phyloP scores from a whole-genome alignment of 2,113 vertebrate species.

The Calypte anna region DNA sequence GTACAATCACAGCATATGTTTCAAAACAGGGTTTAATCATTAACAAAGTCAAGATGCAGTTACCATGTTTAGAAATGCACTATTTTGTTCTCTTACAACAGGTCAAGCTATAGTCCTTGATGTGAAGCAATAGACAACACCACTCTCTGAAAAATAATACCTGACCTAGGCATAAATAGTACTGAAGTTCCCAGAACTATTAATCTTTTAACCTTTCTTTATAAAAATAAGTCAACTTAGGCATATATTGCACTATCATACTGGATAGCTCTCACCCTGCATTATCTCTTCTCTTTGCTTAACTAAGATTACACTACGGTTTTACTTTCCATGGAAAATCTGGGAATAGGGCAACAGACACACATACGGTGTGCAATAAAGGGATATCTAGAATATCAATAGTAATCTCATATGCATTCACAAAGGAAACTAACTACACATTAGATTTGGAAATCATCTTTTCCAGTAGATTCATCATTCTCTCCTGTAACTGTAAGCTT shows the following conservation, averaged over 20 bases:
- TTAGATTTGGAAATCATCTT: slow-evolving; percentile 87
- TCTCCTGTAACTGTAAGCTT: slow-evolving; percentile 93
- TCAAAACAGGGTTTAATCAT: slow-evolving; percentile 49
- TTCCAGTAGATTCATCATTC: slow-evolving; percentile 97
- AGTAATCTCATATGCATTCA: slow-evolving; percentile 57
- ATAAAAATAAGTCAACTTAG: slow-evolving; percentile 68
- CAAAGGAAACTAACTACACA: slow-evolving; percentile 71
- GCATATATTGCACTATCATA: slow-evolving; percentile 68
- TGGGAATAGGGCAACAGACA: slow-evolving; percentile 56
- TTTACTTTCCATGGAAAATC: slow-evolving; percentile 60
- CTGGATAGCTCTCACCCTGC: slow-evolving; percentile 24
- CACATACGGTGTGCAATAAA: slow-evolving; percentile 65
- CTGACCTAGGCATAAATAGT: slow-evolving; percentile 55
- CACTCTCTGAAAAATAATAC: slow-evolving; percentile 24
- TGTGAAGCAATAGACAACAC: slow-evolving; percentile 8
- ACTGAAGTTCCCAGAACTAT: slow-evolving; percentile 48
- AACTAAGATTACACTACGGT: slow-evolving; percentile 56
- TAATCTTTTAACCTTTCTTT: slow-evolving; percentile 40
- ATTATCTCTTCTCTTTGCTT: slow-evolving; percentile 38
- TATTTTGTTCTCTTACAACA: neutral
- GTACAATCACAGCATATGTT: slow-evolving; percentile 14
- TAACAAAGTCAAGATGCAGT: slow-evolving; percentile 34
- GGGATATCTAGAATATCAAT: slow-evolving; percentile 47
- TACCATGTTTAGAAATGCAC: slow-evolving; percentile 28
- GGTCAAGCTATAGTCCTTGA: slow-evolving; percentile 16